phyloP scores from a whole-genome alignment of 1,140 invertebrate genomes.

The Microplitis demolitor region DNA sequence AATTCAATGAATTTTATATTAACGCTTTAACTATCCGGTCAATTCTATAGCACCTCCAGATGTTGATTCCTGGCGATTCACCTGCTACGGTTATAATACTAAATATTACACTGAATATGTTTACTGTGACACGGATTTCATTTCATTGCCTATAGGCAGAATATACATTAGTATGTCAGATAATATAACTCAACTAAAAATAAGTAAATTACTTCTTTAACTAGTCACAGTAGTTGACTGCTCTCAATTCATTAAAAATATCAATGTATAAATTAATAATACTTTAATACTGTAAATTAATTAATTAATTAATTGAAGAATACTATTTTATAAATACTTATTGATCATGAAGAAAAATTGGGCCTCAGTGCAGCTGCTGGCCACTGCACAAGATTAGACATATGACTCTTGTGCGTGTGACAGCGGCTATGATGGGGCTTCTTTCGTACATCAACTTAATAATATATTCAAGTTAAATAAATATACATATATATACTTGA shows the following conservation, averaged over 20 bases:
- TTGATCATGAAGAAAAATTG: slow-evolving; percentile 39
- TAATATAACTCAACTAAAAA: not conserved
- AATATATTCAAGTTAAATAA: slow-evolving; percentile 5
- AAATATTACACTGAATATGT: slow-evolving; percentile 3
- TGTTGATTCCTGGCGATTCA: slow-evolving; percentile 45
- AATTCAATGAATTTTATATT: slow-evolving; percentile 59
- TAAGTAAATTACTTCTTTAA: no score
- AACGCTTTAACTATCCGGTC: slow-evolving; percentile 41
- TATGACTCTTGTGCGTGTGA: slow-evolving; percentile 95
- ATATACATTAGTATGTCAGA: not conserved
- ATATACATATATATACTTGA: slow-evolving; percentile 11
- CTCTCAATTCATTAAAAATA: not conserved
- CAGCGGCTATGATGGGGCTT: slow-evolving; percentile 89
- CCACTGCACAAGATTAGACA: slow-evolving; percentile 93
- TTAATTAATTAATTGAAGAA: not conserved
- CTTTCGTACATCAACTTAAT: slow-evolving; percentile 42
- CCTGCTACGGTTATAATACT: slow-evolving; percentile 6
- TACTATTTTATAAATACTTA: no score
- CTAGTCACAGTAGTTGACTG: no score
- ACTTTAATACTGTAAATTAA: not conserved
- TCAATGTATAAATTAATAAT: not conserved
- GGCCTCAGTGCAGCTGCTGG: slow-evolving; percentile 89
- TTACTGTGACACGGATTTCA: slow-evolving; percentile 16
- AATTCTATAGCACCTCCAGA: slow-evolving; percentile 49
- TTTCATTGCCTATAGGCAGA: not conserved